These are phyloP conservation scores for Tetragonisca angustula DNA, from an alignment of 2,888 invertebrate genomes.

Conservation along the genomic window DNA sequence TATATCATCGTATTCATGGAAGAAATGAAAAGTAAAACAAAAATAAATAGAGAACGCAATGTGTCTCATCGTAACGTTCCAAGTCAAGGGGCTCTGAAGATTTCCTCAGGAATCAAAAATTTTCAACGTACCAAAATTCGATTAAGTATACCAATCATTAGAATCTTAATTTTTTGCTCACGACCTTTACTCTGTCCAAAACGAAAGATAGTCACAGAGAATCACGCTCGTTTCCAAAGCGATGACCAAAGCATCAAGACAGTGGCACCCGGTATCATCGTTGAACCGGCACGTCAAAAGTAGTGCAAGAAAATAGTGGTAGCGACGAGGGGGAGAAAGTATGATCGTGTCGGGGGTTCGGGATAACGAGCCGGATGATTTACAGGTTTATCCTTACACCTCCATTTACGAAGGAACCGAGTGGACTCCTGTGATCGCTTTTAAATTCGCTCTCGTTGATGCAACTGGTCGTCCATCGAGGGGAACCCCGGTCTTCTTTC, in stretches of 20 bases:
- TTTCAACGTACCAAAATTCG: too few relatives aligned
- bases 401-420: slow-evolving; percentile 56
- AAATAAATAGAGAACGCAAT: too few relatives aligned
- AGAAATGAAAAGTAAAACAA: too few relatives aligned
- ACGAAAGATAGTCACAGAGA: neutral
- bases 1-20: too few relatives aligned
- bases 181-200: neutral
- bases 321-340: slow-evolving; percentile 20
- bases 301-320: slow-evolving; percentile 42
- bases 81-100: too few relatives aligned
- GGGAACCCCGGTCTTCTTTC: slow-evolving; percentile 9
- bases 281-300: slow-evolving; percentile 27
- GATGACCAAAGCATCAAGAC: neutral
- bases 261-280: neutral
- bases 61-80: too few relatives aligned
- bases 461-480: slow-evolving; percentile 47
- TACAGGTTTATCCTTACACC: slow-evolving; percentile 61
- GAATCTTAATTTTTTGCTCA: too few relatives aligned
- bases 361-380: slow-evolving; percentile 62
- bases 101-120: too few relatives aligned
- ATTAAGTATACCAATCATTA: too few relatives aligned
- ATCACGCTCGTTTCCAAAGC: slow-evolving; percentile 10
- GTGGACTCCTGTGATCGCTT: slow-evolving; percentile 48
- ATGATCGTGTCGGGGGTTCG: slow-evolving; percentile 47
- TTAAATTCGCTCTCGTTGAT: slow-evolving; percentile 60